Evolutionary conservation across 2,888 invertebrate species (phyloP).

Genomic region (Myathropa florea): DNA sequence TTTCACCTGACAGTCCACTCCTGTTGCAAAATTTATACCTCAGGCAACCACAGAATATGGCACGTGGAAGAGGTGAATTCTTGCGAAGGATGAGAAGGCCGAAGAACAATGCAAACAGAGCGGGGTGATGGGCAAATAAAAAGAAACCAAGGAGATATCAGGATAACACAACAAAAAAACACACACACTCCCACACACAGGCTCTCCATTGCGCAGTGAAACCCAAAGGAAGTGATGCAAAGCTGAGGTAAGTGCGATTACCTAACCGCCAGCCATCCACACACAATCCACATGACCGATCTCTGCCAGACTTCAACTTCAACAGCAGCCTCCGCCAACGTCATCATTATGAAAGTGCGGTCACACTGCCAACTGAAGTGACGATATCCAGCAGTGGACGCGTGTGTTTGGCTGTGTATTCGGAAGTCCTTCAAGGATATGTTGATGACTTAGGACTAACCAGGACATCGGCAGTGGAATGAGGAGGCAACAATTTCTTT

Average conservation of each 20-base stretch:
- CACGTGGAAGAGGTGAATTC: background rate
- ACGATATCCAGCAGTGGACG: background rate
- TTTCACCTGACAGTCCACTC: background rate
- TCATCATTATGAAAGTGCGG: constrained; percentile 33
- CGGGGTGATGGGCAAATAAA: constrained; percentile 4
- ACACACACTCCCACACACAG: background rate
- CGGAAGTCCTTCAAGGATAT: constrained; percentile 60
- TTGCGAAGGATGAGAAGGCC: background rate
- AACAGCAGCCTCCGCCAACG: constrained; percentile 5
- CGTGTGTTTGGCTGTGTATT: background rate
- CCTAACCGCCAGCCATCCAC: constrained; percentile 40
- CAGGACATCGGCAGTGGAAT: constrained; percentile 11
- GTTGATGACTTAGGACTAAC: constrained; percentile 55
- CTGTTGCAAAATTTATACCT: background rate
- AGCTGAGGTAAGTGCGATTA: constrained; percentile 65
- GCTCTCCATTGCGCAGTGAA: background rate
- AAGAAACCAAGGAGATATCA: constrained; percentile 21
- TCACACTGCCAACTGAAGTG: constrained; percentile 25
- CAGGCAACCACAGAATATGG: background rate
- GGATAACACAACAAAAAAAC: background rate
- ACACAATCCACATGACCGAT: constrained; percentile 22
- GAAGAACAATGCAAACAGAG: constrained; percentile 16
- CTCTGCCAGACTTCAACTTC: constrained; percentile 13
- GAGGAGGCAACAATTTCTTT: constrained; percentile 25
- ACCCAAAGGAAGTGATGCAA: constrained; percentile 32